Conservation (phyloP, 2,113 vertebrate species). For the Bufo gargarizans region DNA sequence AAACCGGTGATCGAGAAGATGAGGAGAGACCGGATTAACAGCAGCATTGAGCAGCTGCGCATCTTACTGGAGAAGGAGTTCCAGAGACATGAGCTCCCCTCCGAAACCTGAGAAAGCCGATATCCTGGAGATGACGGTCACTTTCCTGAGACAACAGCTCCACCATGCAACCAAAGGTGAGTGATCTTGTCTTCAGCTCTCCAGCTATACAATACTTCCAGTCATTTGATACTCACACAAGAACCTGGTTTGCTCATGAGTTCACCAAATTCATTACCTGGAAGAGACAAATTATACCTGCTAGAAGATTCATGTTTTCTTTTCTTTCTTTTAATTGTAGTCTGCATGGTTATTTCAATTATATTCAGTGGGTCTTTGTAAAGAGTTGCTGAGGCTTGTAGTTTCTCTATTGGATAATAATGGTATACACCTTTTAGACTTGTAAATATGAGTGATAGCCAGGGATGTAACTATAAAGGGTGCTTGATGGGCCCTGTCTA, state of each 20-base stretch:
- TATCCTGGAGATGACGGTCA: conserved; percentile 74
- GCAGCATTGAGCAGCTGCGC: conserved; percentile 76
- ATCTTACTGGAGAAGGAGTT: conserved; percentile 73
- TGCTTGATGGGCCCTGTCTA: neutral
- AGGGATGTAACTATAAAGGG: neutral
- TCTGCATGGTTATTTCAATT: too few relatives aligned
- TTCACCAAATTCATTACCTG: neutral
- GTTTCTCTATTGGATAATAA: neutral
- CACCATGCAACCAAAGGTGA: conserved; percentile 36
- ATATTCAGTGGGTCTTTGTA: too few relatives aligned
- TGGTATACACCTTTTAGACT: neutral
- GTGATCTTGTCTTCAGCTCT: neutral
- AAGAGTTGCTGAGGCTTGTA: neutral
- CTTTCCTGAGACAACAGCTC: conserved; percentile 68
- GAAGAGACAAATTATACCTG: neutral
- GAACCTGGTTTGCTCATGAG: neutral
- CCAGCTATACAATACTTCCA: neutral
- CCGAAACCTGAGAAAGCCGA: conserved; percentile 67
- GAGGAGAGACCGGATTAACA: conserved; percentile 75
- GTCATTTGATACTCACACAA: neutral
- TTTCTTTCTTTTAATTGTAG: too few relatives aligned
- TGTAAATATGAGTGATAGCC: neutral
- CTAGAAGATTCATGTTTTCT: neutral
- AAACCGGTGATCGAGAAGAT: conserved; percentile 74
- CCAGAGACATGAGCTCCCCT: conserved; percentile 70